Evolutionary conservation across 2,888 invertebrate genomes (phyloP).

Genomic region (Geophilus truncorum): DNA sequence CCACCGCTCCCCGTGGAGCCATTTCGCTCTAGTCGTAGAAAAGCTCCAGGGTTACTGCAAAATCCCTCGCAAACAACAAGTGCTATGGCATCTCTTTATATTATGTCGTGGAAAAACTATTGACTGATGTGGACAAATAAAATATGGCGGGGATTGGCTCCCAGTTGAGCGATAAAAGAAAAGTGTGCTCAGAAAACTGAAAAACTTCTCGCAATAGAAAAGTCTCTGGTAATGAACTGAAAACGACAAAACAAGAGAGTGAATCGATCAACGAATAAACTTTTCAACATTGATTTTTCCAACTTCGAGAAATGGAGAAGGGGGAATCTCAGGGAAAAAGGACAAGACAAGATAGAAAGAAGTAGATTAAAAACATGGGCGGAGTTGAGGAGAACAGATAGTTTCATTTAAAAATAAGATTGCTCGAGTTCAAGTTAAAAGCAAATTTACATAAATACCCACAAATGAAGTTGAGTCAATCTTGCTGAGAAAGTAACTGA

Average conservation of each 20-base stretch:
- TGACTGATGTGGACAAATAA: slow-evolving; percentile 20
- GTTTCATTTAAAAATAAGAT: slow-evolving; percentile 3
- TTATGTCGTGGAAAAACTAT: slow-evolving; percentile 11
- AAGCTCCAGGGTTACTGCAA: slow-evolving; percentile 8
- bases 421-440: background rate
- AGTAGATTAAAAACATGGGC: background rate
- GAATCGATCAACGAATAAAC: slow-evolving; percentile 11
- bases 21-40: background rate
- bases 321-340: too few relatives aligned
- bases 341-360: background rate
- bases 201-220: slow-evolving; percentile 3
- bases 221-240: background rate
- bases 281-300: slow-evolving; percentile 3
- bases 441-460: background rate
- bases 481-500: background rate
- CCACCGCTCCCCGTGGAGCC: background rate
- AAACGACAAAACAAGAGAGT: background rate
- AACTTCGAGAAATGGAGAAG: too few relatives aligned
- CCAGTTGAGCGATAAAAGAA: slow-evolving; percentile 10
- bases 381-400: background rate
- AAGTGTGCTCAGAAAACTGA: background rate
- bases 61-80: slow-evolving; percentile 16
- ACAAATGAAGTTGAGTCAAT: background rate
- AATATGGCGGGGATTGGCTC: slow-evolving; percentile 11
- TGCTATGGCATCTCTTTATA: slow-evolving; percentile 16